These are phyloP conservation scores for Lucinisca nassula DNA, from an alignment of 2,888 invertebrate genomes.

Conservation along the genomic window DNA sequence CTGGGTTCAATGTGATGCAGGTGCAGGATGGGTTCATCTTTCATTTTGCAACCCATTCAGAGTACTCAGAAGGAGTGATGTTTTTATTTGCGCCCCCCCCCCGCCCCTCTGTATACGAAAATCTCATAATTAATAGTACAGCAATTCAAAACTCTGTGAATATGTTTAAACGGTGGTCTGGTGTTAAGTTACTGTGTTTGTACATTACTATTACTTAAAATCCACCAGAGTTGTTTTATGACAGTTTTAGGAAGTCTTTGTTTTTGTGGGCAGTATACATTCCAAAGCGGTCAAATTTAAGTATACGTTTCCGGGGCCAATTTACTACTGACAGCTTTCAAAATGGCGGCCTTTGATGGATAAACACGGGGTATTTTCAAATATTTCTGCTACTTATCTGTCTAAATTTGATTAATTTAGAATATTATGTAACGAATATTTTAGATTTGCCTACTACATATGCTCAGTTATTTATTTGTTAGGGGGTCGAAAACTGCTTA, in stretches of 20 bases:
- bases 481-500: background rate
- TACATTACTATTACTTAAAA: no score
- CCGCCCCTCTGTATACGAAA: background rate
- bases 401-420: background rate
- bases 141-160: background rate
- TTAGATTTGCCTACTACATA: background rate
- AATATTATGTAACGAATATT: background rate
- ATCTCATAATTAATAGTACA: no score
- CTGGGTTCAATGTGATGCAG: conserved; percentile 30
- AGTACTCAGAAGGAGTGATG: conserved; percentile 27
- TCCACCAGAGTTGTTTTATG: background rate
- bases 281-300: no score
- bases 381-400: background rate
- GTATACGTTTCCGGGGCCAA: no score
- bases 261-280: background rate
- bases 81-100: conserved; percentile 23
- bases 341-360: background rate
- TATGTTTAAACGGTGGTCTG: background rate
- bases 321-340: background rate
- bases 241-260: background rate
- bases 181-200: background rate
- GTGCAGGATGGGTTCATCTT: conserved; percentile 36
- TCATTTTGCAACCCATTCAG: conserved; percentile 20
- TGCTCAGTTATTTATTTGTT: background rate
- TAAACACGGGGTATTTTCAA: background rate